Evolutionary conservation across 2,797 vertebrate genomes (phyloP).

Genomic region (Orestias chungarensis): DNA sequence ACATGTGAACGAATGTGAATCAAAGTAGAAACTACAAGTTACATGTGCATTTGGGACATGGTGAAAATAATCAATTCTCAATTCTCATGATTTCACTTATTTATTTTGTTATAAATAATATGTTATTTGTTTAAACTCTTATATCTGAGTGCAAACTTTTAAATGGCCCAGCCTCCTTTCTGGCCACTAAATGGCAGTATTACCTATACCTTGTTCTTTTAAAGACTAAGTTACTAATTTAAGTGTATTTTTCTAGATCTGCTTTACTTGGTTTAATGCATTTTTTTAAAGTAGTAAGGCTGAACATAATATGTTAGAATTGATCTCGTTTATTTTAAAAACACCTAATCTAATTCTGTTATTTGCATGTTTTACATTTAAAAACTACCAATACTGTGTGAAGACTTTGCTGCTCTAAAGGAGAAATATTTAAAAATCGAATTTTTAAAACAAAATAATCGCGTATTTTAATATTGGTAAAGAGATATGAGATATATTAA

Average conservation of each 20-base stretch:
- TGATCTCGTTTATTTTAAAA: neutral
- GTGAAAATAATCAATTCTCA: no score
- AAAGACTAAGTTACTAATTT: neutral
- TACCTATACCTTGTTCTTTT: neutral
- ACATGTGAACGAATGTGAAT: no score
- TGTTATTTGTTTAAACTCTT: no score
- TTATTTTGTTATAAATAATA: no score
- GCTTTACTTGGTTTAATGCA: neutral
- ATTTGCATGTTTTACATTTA: neutral
- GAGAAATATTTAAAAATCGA: neutral
- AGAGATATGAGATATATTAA: neutral
- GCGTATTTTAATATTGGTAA: neutral
- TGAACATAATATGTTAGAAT: neutral
- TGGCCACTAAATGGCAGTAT: neutral
- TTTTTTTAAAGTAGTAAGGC: neutral
- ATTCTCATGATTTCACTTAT: no score
- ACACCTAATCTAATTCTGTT: neutral
- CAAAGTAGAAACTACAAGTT: no score
- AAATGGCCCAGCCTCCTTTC: neutral
- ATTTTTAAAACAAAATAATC: neutral
- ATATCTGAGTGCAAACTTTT: neutral
- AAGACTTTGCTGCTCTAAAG: neutral
- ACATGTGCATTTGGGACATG: no score
- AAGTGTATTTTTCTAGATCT: neutral
- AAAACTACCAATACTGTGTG: neutral